Percentiles rank a stretch among this genome's conserved stretches.
These are phyloP conservation scores for Nanorana parkeri DNA, from an alignment of 2,113 vertebrate species.

Conservation along the genomic window DNA sequence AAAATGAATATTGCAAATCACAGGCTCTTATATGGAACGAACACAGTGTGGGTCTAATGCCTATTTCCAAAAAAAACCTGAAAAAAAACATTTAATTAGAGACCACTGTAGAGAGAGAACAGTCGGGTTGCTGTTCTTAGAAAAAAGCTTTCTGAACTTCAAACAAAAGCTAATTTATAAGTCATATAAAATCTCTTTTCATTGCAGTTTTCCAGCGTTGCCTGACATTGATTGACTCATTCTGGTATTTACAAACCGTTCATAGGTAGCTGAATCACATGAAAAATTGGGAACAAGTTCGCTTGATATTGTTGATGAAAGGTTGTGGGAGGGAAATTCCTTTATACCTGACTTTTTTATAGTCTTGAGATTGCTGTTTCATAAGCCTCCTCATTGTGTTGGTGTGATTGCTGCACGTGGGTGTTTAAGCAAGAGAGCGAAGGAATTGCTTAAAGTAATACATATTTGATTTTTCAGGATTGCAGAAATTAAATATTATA, in stretches of 20 bases:
- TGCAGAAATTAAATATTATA: neutral
- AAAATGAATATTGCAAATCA: slow-evolving; percentile 56
- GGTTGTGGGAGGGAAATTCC: slow-evolving; percentile 50
- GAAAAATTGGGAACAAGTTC: slow-evolving; percentile 47
- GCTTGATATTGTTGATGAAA: slow-evolving; percentile 51
- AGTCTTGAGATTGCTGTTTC: slow-evolving; percentile 43
- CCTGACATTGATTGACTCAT: slow-evolving; percentile 53
- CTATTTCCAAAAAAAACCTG: slow-evolving; percentile 42
- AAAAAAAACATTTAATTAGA: slow-evolving; percentile 45
- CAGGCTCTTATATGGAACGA: slow-evolving; percentile 41
- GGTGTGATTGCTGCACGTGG: slow-evolving; percentile 53
- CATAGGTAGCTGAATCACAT: slow-evolving; percentile 53
- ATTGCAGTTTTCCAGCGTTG: slow-evolving; percentile 50
- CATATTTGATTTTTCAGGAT: neutral
- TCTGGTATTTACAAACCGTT: slow-evolving; percentile 55
- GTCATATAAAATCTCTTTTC: slow-evolving; percentile 51
- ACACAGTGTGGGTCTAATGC: slow-evolving; percentile 52
- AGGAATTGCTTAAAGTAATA: slow-evolving; percentile 11
- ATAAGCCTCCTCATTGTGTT: slow-evolving; percentile 52
- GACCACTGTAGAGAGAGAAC: slow-evolving; percentile 46
- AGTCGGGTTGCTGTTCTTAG: slow-evolving; percentile 53
- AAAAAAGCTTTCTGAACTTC: slow-evolving; percentile 52
- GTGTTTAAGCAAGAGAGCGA: slow-evolving; percentile 38
- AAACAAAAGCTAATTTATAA: slow-evolving; percentile 56
- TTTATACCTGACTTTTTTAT: slow-evolving; percentile 54